These are phyloP conservation scores for Mellivora capensis DNA, from an alignment of 2,113 vertebrate species.

Conservation along the genomic window DNA sequence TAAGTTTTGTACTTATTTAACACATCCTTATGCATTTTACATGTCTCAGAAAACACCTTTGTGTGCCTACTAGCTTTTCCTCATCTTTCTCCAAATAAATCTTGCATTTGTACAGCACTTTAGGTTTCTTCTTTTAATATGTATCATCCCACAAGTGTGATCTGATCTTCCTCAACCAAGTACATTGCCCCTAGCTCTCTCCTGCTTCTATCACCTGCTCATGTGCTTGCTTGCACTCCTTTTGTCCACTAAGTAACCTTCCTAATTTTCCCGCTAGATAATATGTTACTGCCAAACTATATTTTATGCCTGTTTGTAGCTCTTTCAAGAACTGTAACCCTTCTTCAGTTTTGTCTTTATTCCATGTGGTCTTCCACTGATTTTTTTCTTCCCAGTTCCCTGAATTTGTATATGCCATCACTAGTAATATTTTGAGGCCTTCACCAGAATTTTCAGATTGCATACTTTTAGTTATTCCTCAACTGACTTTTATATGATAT, in stretches of 20 bases:
- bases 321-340: not conserved
- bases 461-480: not conserved
- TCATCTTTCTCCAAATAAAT: not conserved
- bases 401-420: not conserved
- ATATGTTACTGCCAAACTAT: not conserved
- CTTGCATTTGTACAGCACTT: not conserved
- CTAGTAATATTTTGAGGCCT: not conserved
- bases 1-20: not conserved
- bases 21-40: not conserved
- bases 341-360: not conserved
- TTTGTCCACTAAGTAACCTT: not conserved
- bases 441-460: not conserved
- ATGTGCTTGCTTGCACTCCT: not conserved
- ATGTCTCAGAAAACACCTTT: conserved; percentile 2
- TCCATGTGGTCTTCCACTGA: not conserved
- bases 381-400: not conserved
- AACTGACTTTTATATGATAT: conserved; percentile 11
- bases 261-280: not conserved
- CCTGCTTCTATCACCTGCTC: not conserved
- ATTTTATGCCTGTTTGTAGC: not conserved
- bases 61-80: not conserved
- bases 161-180: not conserved
- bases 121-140: not conserved
- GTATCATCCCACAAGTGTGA: not conserved
- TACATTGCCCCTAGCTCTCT: not conserved